Evolutionary conservation across 2,797 vertebrate genomes (phyloP), one percentile per base, ranked within the genome.

Genomic region (Muraenolepis orangiensis): DNA sequence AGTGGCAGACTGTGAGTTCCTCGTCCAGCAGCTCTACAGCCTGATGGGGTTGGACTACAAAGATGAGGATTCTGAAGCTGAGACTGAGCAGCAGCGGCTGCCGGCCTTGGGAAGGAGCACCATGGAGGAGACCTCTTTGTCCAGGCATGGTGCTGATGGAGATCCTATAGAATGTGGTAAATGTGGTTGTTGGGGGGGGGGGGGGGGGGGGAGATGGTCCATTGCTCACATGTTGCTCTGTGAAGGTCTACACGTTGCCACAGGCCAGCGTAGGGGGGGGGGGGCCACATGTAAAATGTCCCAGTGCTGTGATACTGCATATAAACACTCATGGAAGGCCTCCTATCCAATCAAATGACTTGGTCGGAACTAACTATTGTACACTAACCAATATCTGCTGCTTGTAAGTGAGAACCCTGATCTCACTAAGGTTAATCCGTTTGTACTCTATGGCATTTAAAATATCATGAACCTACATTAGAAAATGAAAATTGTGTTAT

Each of bases 21-120:
- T 79, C 10, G 89, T 91, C 20, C 90, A 84, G 77, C 84, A 88
- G 20, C 88, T 88, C 5, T 93, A 92, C 79, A 75, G 82, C 16
- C 32, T 84, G 74, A 68, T 93, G 69, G 90, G 86, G 20, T 84
- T 82, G 85, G 80, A 92, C 3, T 93, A 92, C 80, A 77, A 8
- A 38, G 87, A 89, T 57, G 70, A 76, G 0, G 85, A 91, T 76
- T 89, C 87, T 0, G 91, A 90, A 57, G 83, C 83, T 18, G 84
- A 86, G 77, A 71, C 5, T 73, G 26, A 30, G 10, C 76, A 8
- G 42, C 42, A 46, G 18, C 42, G 16, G 57, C 11, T 11, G 20
- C 20, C 51, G n/a, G 20, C n/a, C 20, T 7, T 57, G 51, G 20
- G 51, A 57, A 20, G 3, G 20, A n/a, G 7, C 7, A 8, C 51